These are phyloP conservation scores for Pomphorhynchus laevis DNA, from an alignment of 1,140 invertebrate species.

Conservation along the genomic window DNA sequence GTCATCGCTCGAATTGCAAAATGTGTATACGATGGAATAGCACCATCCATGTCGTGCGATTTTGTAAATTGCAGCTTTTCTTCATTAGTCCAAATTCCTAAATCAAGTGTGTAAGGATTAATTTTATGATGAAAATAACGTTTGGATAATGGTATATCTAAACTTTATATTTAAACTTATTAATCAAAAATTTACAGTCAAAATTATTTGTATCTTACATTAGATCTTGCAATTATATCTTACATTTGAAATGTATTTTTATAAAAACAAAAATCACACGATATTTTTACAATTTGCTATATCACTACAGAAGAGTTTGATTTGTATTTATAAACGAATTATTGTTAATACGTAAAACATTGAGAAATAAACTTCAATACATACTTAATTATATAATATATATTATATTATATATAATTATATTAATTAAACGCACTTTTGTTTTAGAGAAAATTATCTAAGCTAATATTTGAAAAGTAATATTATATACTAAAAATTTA, in stretches of 20 bases:
- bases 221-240: neutral
- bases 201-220: neutral
- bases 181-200: neutral
- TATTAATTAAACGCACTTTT: no score
- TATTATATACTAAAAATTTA: no score
- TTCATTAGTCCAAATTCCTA: slow-evolving; percentile 90
- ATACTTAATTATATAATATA: no score
- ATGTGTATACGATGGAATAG: slow-evolving; percentile 58
- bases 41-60: slow-evolving; percentile 48
- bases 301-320: no score
- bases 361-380: no score
- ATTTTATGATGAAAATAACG: slow-evolving; percentile 7
- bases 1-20: slow-evolving; percentile 51
- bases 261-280: slow-evolving; percentile 4
- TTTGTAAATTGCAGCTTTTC: slow-evolving; percentile 49
- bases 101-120: slow-evolving; percentile 16
- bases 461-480: no score
- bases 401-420: no score
- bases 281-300: no score
- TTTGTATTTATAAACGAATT: no score
- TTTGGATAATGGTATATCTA: neutral
- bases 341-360: no score
- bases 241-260: neutral
- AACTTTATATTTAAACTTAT: neutral
- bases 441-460: no score